Conservation (phyloP, 2,113 vertebrate species). For the Forbesichthys papilliferus region DNA sequence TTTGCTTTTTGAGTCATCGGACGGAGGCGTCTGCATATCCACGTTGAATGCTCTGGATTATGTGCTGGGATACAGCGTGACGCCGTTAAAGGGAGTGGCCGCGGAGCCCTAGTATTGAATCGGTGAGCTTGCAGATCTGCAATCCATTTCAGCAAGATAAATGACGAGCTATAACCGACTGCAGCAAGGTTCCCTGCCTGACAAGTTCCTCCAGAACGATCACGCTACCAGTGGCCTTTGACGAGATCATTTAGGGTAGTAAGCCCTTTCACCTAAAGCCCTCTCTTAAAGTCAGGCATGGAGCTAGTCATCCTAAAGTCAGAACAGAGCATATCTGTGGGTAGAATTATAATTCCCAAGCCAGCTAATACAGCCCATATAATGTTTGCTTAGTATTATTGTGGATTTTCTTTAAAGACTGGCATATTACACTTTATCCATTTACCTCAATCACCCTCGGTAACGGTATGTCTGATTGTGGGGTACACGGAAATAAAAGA, state of each 20-base stretch:
- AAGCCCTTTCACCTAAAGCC: constrained; percentile 45
- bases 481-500: constrained; percentile 58
- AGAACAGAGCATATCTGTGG: constrained; percentile 46
- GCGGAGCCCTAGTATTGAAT: too few species aligned
- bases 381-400: constrained; percentile 40
- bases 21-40: too few species aligned
- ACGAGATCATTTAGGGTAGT: not conserved
- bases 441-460: constrained; percentile 56
- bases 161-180: too few species aligned
- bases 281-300: constrained; percentile 25
- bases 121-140: too few species aligned
- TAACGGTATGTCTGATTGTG: constrained; percentile 61
- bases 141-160: too few species aligned
- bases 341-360: constrained; percentile 29
- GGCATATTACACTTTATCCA: constrained; percentile 55
- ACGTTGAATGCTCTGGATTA: too few species aligned
- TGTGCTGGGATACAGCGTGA: too few species aligned
- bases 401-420: constrained; percentile 60
- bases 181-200: too few species aligned
- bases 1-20: too few species aligned
- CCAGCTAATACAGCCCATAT: constrained; percentile 46
- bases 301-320: not conserved
- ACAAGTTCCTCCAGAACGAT: too few species aligned
- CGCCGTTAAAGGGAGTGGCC: too few species aligned
- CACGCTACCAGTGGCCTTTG: too few species aligned